These are phyloP conservation scores for Agrochola circellaris DNA, from an alignment of 2,888 invertebrate genomes.

Conservation along the genomic window DNA sequence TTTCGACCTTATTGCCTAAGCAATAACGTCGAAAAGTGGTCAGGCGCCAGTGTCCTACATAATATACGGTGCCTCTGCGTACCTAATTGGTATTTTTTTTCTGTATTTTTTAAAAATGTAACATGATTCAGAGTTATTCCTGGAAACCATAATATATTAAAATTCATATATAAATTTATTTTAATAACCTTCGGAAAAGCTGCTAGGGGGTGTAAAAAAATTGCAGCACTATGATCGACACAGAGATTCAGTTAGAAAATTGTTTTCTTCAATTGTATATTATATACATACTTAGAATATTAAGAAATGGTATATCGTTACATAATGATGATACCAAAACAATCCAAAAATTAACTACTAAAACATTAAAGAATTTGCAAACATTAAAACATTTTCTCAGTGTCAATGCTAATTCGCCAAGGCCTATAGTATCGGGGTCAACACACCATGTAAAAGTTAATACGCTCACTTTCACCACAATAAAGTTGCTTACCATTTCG, in stretches of 20 bases:
- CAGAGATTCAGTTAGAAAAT: not conserved
- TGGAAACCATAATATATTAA: not conserved
- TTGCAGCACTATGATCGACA: too few relatives aligned
- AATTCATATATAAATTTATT: not conserved
- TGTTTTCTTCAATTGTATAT: too few relatives aligned
- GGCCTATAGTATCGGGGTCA: slow-evolving; percentile 66
- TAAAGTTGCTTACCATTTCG: slow-evolving; percentile 72
- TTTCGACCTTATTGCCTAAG: too few relatives aligned
- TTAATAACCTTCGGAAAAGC: not conserved
- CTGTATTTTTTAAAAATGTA: too few relatives aligned
- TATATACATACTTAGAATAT: not conserved
- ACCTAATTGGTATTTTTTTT: not conserved
- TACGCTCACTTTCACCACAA: slow-evolving; percentile 75
- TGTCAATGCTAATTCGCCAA: slow-evolving; percentile 64
- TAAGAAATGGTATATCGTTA: too few relatives aligned
- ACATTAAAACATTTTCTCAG: slow-evolving; percentile 40
- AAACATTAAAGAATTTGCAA: slow-evolving; percentile 35
- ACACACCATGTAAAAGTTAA: slow-evolving; percentile 55
- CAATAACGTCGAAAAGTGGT: too few relatives aligned
- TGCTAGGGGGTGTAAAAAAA: not conserved
- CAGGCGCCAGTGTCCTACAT: too few relatives aligned
- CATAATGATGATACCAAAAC: not conserved
- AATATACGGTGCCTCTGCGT: not conserved
- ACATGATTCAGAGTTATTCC: not conserved
- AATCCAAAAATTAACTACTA: slow-evolving; percentile 1